Base-by-base conservation (phyloP, 2,797 vertebrate species). In the Rhinichthys osculus region DNA sequence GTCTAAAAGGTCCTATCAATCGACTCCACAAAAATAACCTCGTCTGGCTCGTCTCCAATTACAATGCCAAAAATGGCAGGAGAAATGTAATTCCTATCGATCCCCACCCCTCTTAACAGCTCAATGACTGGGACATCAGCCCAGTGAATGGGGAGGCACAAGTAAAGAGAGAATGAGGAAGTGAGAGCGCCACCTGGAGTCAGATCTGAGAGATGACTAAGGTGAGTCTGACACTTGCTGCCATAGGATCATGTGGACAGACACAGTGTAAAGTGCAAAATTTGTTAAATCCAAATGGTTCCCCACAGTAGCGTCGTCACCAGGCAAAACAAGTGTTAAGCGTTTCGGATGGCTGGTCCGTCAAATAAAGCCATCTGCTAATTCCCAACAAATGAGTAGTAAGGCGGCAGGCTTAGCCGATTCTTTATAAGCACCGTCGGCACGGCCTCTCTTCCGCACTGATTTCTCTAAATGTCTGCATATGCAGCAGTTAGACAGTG, bases 11-110 rank as follows among this genome's bases (percentile, higher is more conserved):
- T 85, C 35, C 54, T 82, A 64, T 64, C 86, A 85, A 87, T 57
- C 82, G 83, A 88, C 88, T 87, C 66, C 3, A 27, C 47, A 78
- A 85, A 84, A 71, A 89, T 81, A 83, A 84, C 86, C 64, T 33
- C 35, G 71, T 85, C 80, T 87, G 86, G 83, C 71, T 77, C 33
- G 42, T 87, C 86, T 90, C 86, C 82, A 82, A 86, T 86, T 90
- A 87, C 1, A 70, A 69, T 30, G 52, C 88, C 82, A 81, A 86
- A 89, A 91, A 89, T 79, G 33, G 80, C 84, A 86, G 73, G 52
- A 77, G 82, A 86, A 92, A 90, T 86, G 78, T 83, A 90, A 92
- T 90, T 94, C 82, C 76, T 85, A 92, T 90, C 44, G 90, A 94
- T 91, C 85, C 10, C 7, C 82, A 82, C 87, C 80, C 62, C 86